Evolutionary conservation across 2,797 vertebrate genomes (phyloP), one percentile per base, ranked within the genome.

Genomic region (Pampus argenteus): DNA sequence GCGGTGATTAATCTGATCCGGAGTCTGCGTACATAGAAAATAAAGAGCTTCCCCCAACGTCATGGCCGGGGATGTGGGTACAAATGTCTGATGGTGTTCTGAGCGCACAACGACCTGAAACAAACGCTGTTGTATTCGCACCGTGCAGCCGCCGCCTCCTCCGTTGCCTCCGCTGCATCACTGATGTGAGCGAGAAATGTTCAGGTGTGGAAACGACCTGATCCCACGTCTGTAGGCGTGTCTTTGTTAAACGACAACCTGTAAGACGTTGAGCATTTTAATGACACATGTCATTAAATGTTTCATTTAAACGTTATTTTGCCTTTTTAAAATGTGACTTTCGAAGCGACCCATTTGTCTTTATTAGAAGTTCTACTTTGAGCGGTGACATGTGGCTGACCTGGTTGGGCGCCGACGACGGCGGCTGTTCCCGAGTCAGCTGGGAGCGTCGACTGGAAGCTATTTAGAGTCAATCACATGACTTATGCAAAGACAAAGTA

Each of bases 1-100:
- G 80, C 63, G 7, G 81, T 86, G 87, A 89, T 89, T 81, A 82
- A 89, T 88, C 42, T 69, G 76, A 81, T 67, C 13, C 67, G 48
- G 0, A 52, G 36, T 26, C 45, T 18, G 20, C 15, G 10, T n/a
- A 14, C 11, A 3, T 2, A 56, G 65, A 75, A 18, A 45, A 9
- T 6, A 48, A 36, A 6, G 11, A 61, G 49, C 55, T n/a, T n/a
- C n/a, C n/a, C 55, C 79, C 49, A 64, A 13, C 67, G 67, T 86
- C 86, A 81, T 48, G 38, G 7, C 1, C 3, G n/a, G 57, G 74
- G 69, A 70, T 7, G 64, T 73, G 67, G 75, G 73, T 52, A 56
- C 45, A 54, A 50, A 48, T 36, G 65, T 25, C 47, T 57, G 72
- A 42, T 18, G 29, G 60, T 65, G 15, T 51, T 55, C 22, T 73